phyloP scores from a whole-genome alignment of 2,113 vertebrate species.

The Lophochroa leadbeateri region DNA sequence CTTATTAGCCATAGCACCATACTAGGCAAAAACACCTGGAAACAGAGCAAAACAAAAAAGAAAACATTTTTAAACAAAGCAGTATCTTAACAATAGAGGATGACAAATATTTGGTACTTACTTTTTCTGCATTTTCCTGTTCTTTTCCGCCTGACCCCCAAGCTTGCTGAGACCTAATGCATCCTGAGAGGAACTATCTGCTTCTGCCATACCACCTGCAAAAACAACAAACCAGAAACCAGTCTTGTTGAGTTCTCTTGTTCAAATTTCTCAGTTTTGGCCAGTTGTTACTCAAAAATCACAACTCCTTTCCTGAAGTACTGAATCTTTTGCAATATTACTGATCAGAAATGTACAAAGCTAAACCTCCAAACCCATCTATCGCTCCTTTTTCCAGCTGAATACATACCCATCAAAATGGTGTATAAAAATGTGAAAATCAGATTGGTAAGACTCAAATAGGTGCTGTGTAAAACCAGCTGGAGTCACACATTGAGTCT shows the following conservation, averaged over 20 bases:
- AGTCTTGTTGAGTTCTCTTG: not conserved
- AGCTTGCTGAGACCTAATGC: slow-evolving; percentile 86
- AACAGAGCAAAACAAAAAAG: not conserved
- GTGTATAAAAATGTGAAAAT: not conserved
- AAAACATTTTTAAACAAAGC: not conserved
- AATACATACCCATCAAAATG: not conserved
- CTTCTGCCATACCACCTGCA: slow-evolving; percentile 82
- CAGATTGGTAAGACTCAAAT: not conserved
- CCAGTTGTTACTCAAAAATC: not conserved
- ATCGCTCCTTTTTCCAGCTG: not conserved
- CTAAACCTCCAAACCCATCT: not conserved
- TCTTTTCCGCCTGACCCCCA: slow-evolving; percentile 91
- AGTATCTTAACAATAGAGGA: not conserved
- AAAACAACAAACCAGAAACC: not conserved
- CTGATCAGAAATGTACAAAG: not conserved
- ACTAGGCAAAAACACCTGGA: not conserved
- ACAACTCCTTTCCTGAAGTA: not conserved
- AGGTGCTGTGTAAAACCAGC: not conserved
- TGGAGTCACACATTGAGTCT: not conserved
- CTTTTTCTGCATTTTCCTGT: slow-evolving; percentile 97
- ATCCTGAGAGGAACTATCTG: slow-evolving; percentile 85
- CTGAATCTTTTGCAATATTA: not conserved
- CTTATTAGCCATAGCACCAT: not conserved
- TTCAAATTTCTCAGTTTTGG: not conserved
- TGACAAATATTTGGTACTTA: slow-evolving; percentile 68